Conservation (phyloP, 2,888 invertebrate species). For the Acronicta psi region DNA sequence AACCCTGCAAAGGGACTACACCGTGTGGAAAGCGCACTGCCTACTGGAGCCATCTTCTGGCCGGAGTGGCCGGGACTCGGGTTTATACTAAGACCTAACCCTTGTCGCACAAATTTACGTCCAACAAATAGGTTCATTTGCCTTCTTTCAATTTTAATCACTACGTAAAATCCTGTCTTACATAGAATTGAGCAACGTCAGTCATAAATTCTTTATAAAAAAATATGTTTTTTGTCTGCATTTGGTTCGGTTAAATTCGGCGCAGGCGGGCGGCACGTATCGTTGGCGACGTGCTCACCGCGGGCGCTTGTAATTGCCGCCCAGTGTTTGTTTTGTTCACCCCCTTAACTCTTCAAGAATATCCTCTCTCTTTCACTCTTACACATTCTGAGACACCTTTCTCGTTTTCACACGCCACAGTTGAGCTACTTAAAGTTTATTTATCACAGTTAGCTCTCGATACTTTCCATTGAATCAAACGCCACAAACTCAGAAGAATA, state of each 20-base stretch:
- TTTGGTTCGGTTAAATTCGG: slow-evolving; percentile 57
- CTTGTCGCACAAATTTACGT: too few species aligned
- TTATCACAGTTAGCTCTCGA: slow-evolving; percentile 75
- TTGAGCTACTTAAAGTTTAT: slow-evolving; percentile 76
- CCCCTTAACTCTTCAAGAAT: slow-evolving; percentile 68
- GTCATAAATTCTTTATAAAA: background rate
- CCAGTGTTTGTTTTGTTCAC: slow-evolving; percentile 81
- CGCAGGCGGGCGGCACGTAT: slow-evolving; percentile 62
- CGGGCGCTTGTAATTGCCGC: slow-evolving; percentile 81
- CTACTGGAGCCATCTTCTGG: too few species aligned
- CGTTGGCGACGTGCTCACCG: slow-evolving; percentile 70
- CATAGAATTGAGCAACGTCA: slow-evolving; percentile 18
- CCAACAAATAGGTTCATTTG: too few species aligned
- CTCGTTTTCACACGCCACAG: slow-evolving; percentile 57
- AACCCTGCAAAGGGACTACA: too few species aligned
- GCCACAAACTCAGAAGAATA: slow-evolving; percentile 33
- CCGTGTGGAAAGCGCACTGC: too few species aligned
- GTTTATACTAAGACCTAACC: too few species aligned
- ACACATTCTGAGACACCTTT: slow-evolving; percentile 18
- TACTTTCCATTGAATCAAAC: slow-evolving; percentile 57
- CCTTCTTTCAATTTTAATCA: too few species aligned
- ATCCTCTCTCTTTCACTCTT: slow-evolving; percentile 49
- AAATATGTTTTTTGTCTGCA: slow-evolving; percentile 1
- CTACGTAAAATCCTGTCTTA: slow-evolving; percentile 8
- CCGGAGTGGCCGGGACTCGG: too few species aligned